Base-by-base conservation (phyloP, 2,113 vertebrate genomes). In the Chaenocephalus aceratus region DNA sequence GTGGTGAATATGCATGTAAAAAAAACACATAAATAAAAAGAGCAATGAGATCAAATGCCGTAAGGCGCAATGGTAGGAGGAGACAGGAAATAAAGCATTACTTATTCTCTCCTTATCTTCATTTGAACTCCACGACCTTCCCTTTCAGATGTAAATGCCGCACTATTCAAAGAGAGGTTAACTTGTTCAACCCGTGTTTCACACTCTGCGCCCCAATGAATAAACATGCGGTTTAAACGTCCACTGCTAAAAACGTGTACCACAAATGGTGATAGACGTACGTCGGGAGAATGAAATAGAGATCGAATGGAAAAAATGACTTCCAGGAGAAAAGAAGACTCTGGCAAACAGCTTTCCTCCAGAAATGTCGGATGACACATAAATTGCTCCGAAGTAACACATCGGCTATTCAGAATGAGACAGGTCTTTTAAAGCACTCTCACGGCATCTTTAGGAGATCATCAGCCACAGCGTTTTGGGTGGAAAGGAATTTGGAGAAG, bases 91-190 rank as follows among this genome's bases (percentile, higher is more conserved):
- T 15, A 8, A 48, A 78, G 13, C 52, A 21, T 72, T 76, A 68
- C 60, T 77, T 80, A 71, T 82, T 64, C 64, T 58, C 68, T 82
- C 66, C 85, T 90, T 80, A 83, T 93, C 80, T 86, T 77, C 65
- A 69, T 60, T 84, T 93, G 86, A 93, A 92, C 91, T 86, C 67
- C 59, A 69, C 73, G 67, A 86, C 89, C 79, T 69, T 87, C 71
- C 69, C 82, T 91, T 94, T 91, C 68, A 89, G 62, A 93, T 94
- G 91, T 86, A 91, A 92, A 94, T 93, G 65, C 59, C 6, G 63
- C 65, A 70, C 23, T 68, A 81, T 86, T 91, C 86, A 90, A 87
- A 89, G 85, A n/a, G 75, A 89, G 91, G 91, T 94, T 89, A 93
- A 75, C 85, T 79, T 82, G 78, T 71, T 91, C 77, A 82, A 85